Conservation (phyloP, 2,888 invertebrate genomes). For the Dryococelus australis region DNA sequence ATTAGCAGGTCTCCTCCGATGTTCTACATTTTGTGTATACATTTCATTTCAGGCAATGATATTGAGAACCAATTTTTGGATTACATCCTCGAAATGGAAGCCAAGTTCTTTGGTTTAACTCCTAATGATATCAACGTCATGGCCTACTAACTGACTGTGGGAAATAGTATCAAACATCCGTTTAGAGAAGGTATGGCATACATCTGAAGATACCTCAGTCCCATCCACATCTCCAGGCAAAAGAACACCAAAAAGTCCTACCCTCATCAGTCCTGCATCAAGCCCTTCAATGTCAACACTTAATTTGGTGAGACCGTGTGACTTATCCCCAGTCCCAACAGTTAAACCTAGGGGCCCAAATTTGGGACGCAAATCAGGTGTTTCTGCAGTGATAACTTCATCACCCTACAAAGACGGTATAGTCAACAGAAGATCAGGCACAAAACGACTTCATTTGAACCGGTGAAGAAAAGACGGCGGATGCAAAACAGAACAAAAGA, state of each 20-base stretch:
- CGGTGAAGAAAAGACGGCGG: not conserved
- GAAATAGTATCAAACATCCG: not conserved
- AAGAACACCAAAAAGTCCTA: no score
- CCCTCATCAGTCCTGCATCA: no score
- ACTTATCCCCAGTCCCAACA: slow-evolving; percentile 5
- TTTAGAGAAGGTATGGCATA: not conserved
- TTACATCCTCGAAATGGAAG: slow-evolving; percentile 10
- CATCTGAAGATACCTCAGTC: not conserved
- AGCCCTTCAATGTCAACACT: not conserved
- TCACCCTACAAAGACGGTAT: not conserved
- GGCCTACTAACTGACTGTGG: not conserved
- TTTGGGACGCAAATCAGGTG: not conserved
- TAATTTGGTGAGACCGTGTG: not conserved
- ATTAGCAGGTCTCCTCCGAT: not conserved
- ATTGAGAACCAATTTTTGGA: slow-evolving; percentile 23
- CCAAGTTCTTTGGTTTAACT: not conserved
- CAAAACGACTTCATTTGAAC: not conserved
- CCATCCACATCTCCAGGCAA: no score
- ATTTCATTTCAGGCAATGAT: slow-evolving; percentile 18
- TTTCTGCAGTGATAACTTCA: not conserved
- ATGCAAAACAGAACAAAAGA: not conserved
- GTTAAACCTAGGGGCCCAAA: not conserved
- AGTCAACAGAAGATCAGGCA: not conserved
- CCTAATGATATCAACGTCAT: not conserved
- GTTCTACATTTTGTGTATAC: not conserved